Conservation (phyloP, 2,888 invertebrate species). For the Nemotelus nigrinus region DNA sequence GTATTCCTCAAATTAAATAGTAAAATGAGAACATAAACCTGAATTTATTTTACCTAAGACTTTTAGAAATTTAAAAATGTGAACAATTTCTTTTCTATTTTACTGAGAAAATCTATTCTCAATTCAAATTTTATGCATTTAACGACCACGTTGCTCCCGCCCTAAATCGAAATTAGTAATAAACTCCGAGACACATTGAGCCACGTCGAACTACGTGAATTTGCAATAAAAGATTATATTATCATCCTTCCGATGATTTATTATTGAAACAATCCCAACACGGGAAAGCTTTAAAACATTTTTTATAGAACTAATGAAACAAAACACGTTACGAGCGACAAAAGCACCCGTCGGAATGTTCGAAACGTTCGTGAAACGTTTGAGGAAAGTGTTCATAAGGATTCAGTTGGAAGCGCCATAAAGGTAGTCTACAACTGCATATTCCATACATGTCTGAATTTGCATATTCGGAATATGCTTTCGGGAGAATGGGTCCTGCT, state of each 20-base stretch:
- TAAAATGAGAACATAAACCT: too few relatives aligned
- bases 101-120: too few relatives aligned
- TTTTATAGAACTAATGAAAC: conserved; percentile 40
- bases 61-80: too few relatives aligned
- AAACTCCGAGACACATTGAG: not conserved
- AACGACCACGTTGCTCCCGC: too few relatives aligned
- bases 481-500: not conserved
- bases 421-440: conserved; percentile 39
- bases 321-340: conserved; percentile 13
- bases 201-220: not conserved
- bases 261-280: conserved; percentile 27
- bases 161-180: not conserved
- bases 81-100: too few relatives aligned
- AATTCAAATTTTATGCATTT: too few relatives aligned
- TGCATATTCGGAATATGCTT: conserved; percentile 33
- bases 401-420: conserved; percentile 45
- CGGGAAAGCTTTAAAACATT: not conserved
- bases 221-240: conserved; percentile 23
- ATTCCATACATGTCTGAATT: conserved; percentile 35
- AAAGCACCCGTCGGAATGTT: conserved; percentile 17
- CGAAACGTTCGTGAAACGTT: conserved; percentile 45
- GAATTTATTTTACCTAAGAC: too few relatives aligned
- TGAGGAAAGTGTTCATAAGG: conserved; percentile 47
- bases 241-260: conserved; percentile 19
- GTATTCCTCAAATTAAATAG: too few relatives aligned